Evolutionary conservation across 2,888 invertebrate species (phyloP), one percentile per base, ranked within the genome.

Genomic region (Cancer borealis): DNA sequence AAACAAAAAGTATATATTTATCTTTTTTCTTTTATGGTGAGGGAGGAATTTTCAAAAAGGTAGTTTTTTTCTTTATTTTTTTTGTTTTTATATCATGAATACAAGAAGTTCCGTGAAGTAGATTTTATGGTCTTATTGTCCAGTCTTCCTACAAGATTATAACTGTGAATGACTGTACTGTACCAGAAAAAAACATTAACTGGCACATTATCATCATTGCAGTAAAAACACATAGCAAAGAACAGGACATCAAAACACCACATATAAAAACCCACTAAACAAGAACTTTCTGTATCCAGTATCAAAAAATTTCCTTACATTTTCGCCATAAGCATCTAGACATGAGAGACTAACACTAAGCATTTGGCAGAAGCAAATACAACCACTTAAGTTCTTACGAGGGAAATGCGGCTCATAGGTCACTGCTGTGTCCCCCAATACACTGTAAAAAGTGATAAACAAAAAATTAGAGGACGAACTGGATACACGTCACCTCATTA

Each of bases 401-500:
- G 94, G 94, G 94, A 60, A 54, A 88, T 94, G 94, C 94, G 94
- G 88, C 92, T 94, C 94, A 88, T 89, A 92, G 94, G 94, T 94
- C 94, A 94, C 94, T 94, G 94, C 94, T 94, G 94, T 94, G 88
- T 88, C 88, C 94, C 94, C 94, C 94, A 94, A 94, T 94, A 94
- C 90, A 94, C 94, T 94, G 94, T 88, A 94, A 94, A 92, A 94
- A 92, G 92, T 94, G 94, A 92, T 88, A 66, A 94, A 94, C 92
- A 60, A 92, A 92, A 92, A 92, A 94, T 94, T 94, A 94, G 94
- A 94, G 89, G 94, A 90, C 92, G 91, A 90, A 94, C 60, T 94
- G 94, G 89, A 73, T 88, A 45, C 88, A 92, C 87, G 66, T 88
- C 91, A 92, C 94, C 94, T 92, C 90, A 92, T 88, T 97, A 99